A percentile compares a stretch with the other conserved stretches of the same genome.
phyloP scores from a whole-genome alignment of 2,113 vertebrate genomes.

The crab-eating macaque (Macaca fascicularis) region T2T-MFA8v1.1 NC_088388.1:14751001-14751500 shows the following conservation, averaged over 20 bases:
- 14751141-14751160: neutral
- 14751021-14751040: neutral
- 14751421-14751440: neutral
- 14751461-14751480: neutral
- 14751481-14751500: neutral
- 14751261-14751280: neutral
- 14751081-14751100: neutral
- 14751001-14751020: neutral
- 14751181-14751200: neutral
- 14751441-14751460: neutral
- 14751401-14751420: neutral
- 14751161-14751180: neutral
- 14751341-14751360: neutral
- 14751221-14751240: neutral
- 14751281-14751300: neutral
- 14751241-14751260: neutral
- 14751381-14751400: neutral
- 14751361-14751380: neutral
- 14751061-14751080: neutral
- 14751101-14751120: neutral
- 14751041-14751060: neutral
- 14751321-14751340: neutral
- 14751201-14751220: neutral
- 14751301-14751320: neutral
- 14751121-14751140: neutral